Percentiles rank a stretch among this genome's conserved stretches.
Evolutionary conservation across 2,113 vertebrate genomes (phyloP).

Genomic region (Mormyrus lacerda): DNA sequence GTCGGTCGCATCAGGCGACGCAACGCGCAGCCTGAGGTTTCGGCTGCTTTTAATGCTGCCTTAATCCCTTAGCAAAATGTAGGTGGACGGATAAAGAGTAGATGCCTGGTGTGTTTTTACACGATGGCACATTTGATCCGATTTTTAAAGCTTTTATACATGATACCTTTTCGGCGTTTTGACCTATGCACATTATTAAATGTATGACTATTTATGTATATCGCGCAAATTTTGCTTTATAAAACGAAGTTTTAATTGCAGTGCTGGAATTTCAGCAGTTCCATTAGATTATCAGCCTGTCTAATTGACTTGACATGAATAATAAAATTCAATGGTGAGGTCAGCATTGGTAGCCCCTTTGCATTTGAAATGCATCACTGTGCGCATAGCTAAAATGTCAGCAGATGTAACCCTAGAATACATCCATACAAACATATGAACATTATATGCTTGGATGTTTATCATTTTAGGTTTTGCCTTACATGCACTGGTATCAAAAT

Average conservation of each 20-base stretch:
- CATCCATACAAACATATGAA: not conserved
- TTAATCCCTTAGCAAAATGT: not conserved
- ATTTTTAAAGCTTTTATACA: not conserved
- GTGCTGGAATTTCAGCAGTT: not conserved
- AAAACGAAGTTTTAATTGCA: not conserved
- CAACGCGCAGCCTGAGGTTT: not conserved
- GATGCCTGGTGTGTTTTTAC: not conserved
- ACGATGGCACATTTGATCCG: not conserved
- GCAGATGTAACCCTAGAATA: not conserved
- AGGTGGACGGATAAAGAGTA: not conserved
- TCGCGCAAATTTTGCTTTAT: not conserved
- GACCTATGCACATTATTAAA: not conserved
- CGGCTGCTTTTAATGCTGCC: not conserved
- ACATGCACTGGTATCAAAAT: not conserved
- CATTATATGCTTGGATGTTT: not conserved
- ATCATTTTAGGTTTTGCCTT: not conserved
- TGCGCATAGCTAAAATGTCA: not conserved
- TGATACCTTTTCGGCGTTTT: not conserved
- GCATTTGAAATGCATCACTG: not conserved
- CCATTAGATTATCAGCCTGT: not conserved
- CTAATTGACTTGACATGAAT: not conserved
- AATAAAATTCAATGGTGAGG: not conserved
- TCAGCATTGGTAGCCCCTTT: not conserved
- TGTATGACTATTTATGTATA: not conserved
- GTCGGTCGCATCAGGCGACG: not conserved